These are phyloP conservation scores for Cheilosia soror DNA, from an alignment of 2,888 invertebrate genomes.

Conservation along the genomic window DNA sequence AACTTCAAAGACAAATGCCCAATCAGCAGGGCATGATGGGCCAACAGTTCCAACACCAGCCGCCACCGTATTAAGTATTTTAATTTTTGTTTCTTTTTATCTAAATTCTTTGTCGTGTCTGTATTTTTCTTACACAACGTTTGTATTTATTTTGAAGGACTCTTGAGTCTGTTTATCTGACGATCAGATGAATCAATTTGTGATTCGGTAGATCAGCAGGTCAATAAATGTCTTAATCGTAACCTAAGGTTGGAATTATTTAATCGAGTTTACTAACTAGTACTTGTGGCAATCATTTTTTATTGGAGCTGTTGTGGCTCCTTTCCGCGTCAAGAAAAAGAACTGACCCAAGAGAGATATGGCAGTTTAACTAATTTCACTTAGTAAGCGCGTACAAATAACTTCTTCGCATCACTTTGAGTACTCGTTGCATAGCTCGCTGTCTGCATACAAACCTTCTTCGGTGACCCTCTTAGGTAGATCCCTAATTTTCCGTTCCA, in stretches of 20 bases:
- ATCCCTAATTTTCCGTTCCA: no score
- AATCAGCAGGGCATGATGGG: conserved; percentile 81
- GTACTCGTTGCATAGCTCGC: no score
- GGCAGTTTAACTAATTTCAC: no score
- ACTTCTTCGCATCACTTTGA: no score
- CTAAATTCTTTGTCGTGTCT: conserved; percentile 17
- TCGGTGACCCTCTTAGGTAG: no score
- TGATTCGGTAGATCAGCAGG: background rate
- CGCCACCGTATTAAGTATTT: conserved; percentile 80
- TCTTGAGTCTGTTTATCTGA: conserved; percentile 23
- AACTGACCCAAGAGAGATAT: no score
- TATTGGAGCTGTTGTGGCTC: no score
- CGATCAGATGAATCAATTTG: background rate
- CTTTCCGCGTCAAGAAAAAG: no score
- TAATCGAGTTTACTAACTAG: background rate
- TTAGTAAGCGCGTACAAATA: no score
- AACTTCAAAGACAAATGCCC: conserved; percentile 87
- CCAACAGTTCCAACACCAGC: conserved; percentile 84
- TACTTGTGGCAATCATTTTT: no score
- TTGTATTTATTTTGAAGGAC: conserved; percentile 58
- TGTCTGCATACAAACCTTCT: no score
- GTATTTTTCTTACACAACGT: conserved; percentile 19
- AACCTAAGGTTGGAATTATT: background rate
- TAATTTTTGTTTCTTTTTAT: background rate
- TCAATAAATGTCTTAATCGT: conserved; percentile 19